These are phyloP conservation scores for Nannobrachium achirus DNA, from an alignment of 2,113 vertebrate genomes.

Conservation along the genomic window DNA sequence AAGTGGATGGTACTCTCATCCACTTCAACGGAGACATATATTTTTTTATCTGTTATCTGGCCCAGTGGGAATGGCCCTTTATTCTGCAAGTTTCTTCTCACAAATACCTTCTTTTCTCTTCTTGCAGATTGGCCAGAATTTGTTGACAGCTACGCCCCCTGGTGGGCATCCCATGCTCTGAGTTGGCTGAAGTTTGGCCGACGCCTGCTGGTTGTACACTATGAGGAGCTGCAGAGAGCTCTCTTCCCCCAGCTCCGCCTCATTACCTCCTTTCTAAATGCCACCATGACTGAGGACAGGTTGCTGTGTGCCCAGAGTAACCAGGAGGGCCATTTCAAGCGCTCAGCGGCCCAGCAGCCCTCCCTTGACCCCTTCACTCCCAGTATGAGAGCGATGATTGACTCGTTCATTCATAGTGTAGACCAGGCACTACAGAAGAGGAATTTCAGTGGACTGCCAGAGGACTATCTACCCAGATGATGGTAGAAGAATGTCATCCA, in stretches of 20 bases:
- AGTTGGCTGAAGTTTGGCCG: slow-evolving; percentile 91
- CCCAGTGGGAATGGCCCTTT: no score
- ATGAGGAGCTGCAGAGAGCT: slow-evolving; percentile 89
- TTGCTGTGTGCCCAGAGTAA: slow-evolving; percentile 92
- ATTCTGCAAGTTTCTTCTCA: background rate
- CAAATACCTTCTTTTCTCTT: background rate
- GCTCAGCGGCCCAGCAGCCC: slow-evolving; percentile 83
- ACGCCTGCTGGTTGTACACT: slow-evolving; percentile 91
- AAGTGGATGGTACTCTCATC: no score
- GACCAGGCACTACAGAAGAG: slow-evolving; percentile 84
- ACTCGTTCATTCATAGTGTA: slow-evolving; percentile 84
- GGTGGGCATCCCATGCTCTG: slow-evolving; percentile 94
- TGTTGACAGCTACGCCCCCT: slow-evolving; percentile 92
- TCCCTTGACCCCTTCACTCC: slow-evolving; percentile 90
- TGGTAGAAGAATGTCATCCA: slow-evolving; percentile 34
- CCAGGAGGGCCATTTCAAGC: slow-evolving; percentile 95
- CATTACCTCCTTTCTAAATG: slow-evolving; percentile 86
- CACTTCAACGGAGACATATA: no score
- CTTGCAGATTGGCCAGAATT: slow-evolving; percentile 94
- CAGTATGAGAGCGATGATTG: slow-evolving; percentile 86
- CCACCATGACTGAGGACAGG: slow-evolving; percentile 82
- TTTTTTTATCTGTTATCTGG: no score
- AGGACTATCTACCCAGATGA: slow-evolving; percentile 92
- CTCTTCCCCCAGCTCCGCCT: slow-evolving; percentile 86
- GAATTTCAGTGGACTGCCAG: slow-evolving; percentile 87